Evolutionary conservation across 1,140 invertebrate genomes (phyloP), one percentile per base, ranked within the genome.

Genomic region (Asobara japonica): DNA sequence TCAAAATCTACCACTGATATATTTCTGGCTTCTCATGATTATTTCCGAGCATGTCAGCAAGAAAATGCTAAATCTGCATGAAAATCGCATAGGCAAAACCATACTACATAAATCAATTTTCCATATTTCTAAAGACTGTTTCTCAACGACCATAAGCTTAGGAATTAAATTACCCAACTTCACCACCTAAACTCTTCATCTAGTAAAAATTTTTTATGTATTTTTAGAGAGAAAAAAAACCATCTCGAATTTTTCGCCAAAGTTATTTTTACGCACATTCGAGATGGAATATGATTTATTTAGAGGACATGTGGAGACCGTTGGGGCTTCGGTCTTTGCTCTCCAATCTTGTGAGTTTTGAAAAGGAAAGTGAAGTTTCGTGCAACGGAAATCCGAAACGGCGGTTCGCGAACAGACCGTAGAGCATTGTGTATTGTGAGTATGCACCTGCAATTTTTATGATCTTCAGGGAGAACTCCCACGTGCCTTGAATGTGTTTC

Each of bases 391-490:
- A 65, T 65, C 61, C 33, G 62, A 71, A 71, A 71, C 48, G 61
- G 45, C 61, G 45, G 38, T 65, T 65, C 36, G 62, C 69, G 16
- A 69, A 51, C 60, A 69, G 45, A 64, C 33, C 36, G 27, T 69
- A 45, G 67, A 25, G 45, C 69, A 79, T 79, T 78, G 79, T 80
- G 73, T 79, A 80, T 80, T 80, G 79, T 80, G 69, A 74, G 73
- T 48, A 25, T 75, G 74, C 80, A 82, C 80, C 80, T 82, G 80
- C 79, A 66, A 45, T 45, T 51, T 79, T 79, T 80, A 76, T 73
- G 75, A 78, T 79, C 74, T 56, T 41, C 71, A 76, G 74, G 71
- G 78, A 77, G 78, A 69, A 78, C 78, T 75, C 76, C 72, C 72
- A 73, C 69, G 76, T 56, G 73, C 74, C 29, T 70, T 16, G 11